phyloP scores from a whole-genome alignment of 2,797 vertebrate genomes.

The Poeciliopsis gracilis region DNA sequence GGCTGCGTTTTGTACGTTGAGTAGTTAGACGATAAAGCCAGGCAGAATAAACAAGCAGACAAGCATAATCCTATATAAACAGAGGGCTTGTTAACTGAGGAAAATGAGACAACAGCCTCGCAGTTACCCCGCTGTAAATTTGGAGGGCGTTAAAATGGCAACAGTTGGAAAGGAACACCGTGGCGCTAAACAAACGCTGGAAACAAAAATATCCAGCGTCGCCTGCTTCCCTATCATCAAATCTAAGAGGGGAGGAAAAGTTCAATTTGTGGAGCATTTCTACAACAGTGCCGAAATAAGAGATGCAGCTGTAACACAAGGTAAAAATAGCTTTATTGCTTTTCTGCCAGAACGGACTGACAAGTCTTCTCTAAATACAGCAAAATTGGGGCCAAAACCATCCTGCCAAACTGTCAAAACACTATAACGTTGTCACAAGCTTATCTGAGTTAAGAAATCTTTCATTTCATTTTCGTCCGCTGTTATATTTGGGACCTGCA shows the following conservation, averaged over 20 bases:
- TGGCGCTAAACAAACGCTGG: slow-evolving; percentile 46
- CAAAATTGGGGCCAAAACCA: slow-evolving; percentile 33
- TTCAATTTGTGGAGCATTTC: slow-evolving; percentile 44
- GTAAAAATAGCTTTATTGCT: slow-evolving; percentile 37
- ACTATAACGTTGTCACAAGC: slow-evolving; percentile 29
- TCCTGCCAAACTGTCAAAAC: slow-evolving; percentile 35
- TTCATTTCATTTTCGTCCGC: slow-evolving; percentile 71
- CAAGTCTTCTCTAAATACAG: slow-evolving; percentile 15
- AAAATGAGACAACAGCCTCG: slow-evolving; percentile 68
- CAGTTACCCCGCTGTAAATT: slow-evolving; percentile 66
- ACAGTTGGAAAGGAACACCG: slow-evolving; percentile 57
- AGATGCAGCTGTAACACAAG: slow-evolving; percentile 25
- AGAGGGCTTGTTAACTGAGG: slow-evolving; percentile 72
- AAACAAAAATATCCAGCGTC: slow-evolving; percentile 50
- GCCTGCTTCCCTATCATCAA: slow-evolving; percentile 48
- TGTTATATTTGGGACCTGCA: slow-evolving; percentile 54
- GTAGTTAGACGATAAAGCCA: slow-evolving; percentile 45
- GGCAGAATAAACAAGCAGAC: slow-evolving; percentile 61
- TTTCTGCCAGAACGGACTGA: slow-evolving; percentile 35
- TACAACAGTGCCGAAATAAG: slow-evolving; percentile 35
- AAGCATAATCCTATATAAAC: slow-evolving; percentile 74
- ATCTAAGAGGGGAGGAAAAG: slow-evolving; percentile 24
- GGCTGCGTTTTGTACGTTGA: slow-evolving; percentile 57
- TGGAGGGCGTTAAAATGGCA: slow-evolving; percentile 59
- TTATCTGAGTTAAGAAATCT: slow-evolving; percentile 52